These are phyloP conservation scores for Calyptommatus sinebrachiatus DNA, from an alignment of 2,113 vertebrate species.

Conservation along the genomic window DNA sequence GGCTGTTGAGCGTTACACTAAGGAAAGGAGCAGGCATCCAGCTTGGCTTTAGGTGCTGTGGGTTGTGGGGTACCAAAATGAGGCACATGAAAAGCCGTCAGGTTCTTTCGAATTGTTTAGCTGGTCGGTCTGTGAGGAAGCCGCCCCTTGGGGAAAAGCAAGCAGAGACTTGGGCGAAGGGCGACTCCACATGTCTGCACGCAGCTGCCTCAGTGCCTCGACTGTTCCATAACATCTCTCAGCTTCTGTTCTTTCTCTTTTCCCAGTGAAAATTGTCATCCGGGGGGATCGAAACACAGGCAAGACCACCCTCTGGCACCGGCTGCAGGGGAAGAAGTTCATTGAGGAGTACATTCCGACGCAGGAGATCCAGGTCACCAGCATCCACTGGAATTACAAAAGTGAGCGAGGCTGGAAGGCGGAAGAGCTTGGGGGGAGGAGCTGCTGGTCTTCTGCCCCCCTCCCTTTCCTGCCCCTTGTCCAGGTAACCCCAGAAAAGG, in stretches of 20 bases:
- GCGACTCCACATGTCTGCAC: not conserved
- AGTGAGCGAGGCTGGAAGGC: constrained; percentile 75
- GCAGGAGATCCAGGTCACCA: constrained; percentile 98
- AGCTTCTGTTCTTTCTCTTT: constrained; percentile 35
- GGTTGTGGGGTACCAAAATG: no score
- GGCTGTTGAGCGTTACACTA: not conserved
- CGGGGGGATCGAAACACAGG: constrained; percentile 96
- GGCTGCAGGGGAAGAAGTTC: constrained; percentile 93
- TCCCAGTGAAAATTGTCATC: constrained; percentile 97
- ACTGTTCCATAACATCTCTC: not conserved
- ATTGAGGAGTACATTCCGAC: constrained; percentile 98
- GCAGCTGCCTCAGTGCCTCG: not conserved
- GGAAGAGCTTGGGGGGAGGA: not conserved
- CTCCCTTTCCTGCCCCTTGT: not conserved
- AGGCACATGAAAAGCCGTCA: no score
- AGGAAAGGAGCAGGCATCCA: no score
- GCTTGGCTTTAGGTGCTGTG: not conserved
- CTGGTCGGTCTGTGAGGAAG: not conserved
- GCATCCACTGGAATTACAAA: constrained; percentile 99
- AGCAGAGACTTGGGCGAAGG: not conserved
- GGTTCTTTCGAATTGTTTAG: no score
- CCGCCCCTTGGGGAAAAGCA: not conserved
- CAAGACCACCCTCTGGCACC: constrained; percentile 96
- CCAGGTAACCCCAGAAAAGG: not conserved
- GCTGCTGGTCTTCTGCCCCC: not conserved